phyloP scores from a whole-genome alignment of 1,140 invertebrate genomes.

The Pissodes strobi region DNA sequence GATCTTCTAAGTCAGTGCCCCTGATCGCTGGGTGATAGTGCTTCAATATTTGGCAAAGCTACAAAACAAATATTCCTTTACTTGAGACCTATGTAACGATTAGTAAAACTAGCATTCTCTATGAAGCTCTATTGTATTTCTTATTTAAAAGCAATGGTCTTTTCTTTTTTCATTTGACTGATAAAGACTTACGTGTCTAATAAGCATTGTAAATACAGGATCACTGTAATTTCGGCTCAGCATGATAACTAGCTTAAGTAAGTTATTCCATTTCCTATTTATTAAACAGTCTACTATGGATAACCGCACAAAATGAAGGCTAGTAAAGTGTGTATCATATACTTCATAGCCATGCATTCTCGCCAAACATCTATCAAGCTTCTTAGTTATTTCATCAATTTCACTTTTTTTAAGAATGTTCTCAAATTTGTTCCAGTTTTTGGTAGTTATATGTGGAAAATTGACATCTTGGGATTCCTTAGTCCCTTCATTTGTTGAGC shows the following conservation, averaged over 20 bases:
- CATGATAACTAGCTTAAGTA: slow-evolving; percentile 5
- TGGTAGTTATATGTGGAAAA: not conserved
- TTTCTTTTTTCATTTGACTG: too few species aligned
- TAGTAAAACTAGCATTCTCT: too few species aligned
- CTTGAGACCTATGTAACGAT: too few species aligned
- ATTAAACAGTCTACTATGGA: slow-evolving; percentile 11
- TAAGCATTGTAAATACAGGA: slow-evolving; percentile 14
- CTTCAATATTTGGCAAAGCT: slow-evolving; percentile 18
- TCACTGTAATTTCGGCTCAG: not conserved
- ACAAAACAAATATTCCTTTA: too few species aligned
- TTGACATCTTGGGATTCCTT: too few species aligned
- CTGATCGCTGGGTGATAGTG: slow-evolving; percentile 18
- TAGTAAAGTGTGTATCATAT: slow-evolving; percentile 6
- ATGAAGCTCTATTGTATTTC: too few species aligned
- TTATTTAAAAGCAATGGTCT: too few species aligned
- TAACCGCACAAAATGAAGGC: slow-evolving; percentile 5
- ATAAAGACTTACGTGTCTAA: slow-evolving; percentile 17
- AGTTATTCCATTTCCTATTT: slow-evolving; percentile 19
- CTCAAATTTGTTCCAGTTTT: slow-evolving; percentile 11
- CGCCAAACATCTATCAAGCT: not conserved
- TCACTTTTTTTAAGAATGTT: not conserved
- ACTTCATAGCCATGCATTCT: slow-evolving; percentile 6
- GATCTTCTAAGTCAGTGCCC: slow-evolving; percentile 13
- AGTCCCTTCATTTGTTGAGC: too few species aligned
- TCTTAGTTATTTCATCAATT: slow-evolving; percentile 11